A percentile compares a stretch with the other conserved stretches of the same genome.
Conservation (phyloP, 2,797 vertebrate species). For the Brotula barbata region DNA sequence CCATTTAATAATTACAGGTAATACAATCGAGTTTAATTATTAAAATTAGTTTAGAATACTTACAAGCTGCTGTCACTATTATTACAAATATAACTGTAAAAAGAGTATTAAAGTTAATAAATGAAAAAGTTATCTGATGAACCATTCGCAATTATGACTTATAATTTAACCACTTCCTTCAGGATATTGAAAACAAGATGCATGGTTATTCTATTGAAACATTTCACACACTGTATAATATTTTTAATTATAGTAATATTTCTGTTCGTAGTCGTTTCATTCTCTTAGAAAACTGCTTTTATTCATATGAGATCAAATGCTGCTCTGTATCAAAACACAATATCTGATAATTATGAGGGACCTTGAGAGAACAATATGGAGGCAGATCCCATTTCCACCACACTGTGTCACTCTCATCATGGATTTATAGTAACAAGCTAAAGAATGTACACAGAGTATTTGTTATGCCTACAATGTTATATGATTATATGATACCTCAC, state of each 20-base stretch:
- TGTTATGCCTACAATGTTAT: not conserved
- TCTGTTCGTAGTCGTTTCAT: not conserved
- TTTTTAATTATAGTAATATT: not conserved
- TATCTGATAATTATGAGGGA: too few species aligned
- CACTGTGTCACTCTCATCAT: conserved; percentile 65
- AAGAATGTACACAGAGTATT: not conserved
- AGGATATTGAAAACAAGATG: not conserved
- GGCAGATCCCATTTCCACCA: conserved; percentile 55
- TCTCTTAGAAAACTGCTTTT: too few species aligned
- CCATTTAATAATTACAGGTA: not conserved
- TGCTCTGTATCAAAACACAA: not conserved
- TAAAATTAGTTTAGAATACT: too few species aligned
- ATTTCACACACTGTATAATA: not conserved
- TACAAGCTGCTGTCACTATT: too few species aligned
- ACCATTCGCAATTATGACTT: too few species aligned
- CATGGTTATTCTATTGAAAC: not conserved
- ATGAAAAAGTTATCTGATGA: too few species aligned
- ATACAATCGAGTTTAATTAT: not conserved
- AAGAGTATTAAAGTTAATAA: too few species aligned
- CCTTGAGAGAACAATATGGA: not conserved
- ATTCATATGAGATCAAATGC: not conserved
- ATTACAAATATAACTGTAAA: too few species aligned
- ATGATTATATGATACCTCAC: not conserved
- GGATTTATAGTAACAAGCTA: conserved; percentile 8
- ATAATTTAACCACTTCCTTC: too few species aligned